Conservation (phyloP, 1,140 invertebrate genomes). For the Rhagoletis zephyria region DNA sequence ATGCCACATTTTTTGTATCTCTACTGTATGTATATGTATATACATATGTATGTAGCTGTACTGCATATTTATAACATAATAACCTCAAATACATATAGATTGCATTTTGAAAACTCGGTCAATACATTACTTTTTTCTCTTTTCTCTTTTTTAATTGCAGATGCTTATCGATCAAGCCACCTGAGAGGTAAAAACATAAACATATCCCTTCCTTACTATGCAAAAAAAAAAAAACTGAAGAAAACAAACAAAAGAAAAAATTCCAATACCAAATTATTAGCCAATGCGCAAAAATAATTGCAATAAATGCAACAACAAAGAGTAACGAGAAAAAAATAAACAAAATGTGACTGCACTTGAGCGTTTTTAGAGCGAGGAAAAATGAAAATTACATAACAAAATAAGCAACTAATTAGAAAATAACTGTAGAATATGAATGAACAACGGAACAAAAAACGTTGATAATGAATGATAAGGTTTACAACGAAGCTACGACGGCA, state of each 20-base stretch:
- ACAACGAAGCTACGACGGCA: not conserved
- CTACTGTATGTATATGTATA: not conserved
- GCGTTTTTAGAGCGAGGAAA: constrained; percentile 71
- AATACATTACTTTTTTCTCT: constrained; percentile 65
- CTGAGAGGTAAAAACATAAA: constrained; percentile 77
- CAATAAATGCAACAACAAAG: constrained; percentile 19
- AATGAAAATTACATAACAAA: constrained; percentile 18
- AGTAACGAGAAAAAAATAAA: constrained; percentile 32
- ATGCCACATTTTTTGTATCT: too few species aligned
- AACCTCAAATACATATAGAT: constrained; percentile 18
- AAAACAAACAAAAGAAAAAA: constrained; percentile 61
- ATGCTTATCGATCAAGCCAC: constrained; percentile 81
- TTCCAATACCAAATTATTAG: constrained; percentile 58
- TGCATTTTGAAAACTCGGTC: constrained; percentile 54
- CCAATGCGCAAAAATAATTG: constrained; percentile 17
- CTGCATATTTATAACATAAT: not conserved
- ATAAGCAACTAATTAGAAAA: constrained; percentile 32
- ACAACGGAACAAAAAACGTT: not conserved
- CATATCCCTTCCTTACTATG: constrained; percentile 54
- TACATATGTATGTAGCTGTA: not conserved
- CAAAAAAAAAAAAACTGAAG: constrained; percentile 60
- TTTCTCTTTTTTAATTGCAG: constrained; percentile 79
- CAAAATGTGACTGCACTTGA: constrained; percentile 62
- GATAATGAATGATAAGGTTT: constrained; percentile 38
- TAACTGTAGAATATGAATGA: constrained; percentile 48